Evolutionary conservation across 2,113 vertebrate species (phyloP), one percentile per base, ranked within the genome.

Genomic region (Xiphias gladius): DNA sequence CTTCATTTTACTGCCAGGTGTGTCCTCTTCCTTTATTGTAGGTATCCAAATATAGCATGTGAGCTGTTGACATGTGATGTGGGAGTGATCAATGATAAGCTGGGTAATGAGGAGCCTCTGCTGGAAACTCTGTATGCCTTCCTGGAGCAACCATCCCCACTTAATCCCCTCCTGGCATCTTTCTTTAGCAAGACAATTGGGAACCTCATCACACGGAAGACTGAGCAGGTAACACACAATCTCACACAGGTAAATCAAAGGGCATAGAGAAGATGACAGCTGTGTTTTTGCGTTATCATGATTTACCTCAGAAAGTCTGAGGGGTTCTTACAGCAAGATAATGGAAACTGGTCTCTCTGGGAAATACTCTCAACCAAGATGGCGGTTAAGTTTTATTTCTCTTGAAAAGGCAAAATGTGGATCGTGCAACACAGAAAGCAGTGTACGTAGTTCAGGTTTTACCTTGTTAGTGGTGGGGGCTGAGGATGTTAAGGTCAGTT

Each of bases 131-230:
- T 99, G 13, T 99, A 97, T 3, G 91, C 95, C 80, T 99, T 99
- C 93, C 85, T 99, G 92, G 96, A 97, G 85, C 97, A 95, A 3
- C 97, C 97, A 63, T 96, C 97, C 0, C 97, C 98, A 0, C 93
- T 99, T 73, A 99, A 99, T 87, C 98, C 98, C 32, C 95, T 99
- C 87, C 97, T 99, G 19, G 97, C 98, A 82, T 99, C 97, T 77
- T 99, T 99, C 94, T 99, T 99, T 91, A 99, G 98, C 95, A 99
- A 99, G 94, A 98, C 97, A 68, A 97, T 99, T 35, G 97, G 98
- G 76, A 98, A 96, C 86, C 96, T 99, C 88, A 98, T 99, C 50
- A 96, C 97, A 43, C 96, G 98, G 14, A 99, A 98, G 93, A 97
- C 98, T 0, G 97, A 99, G 28, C 98, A 99, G 97, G 98, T 99